Percentiles rank a stretch among this genome's conserved stretches.
phyloP scores from a whole-genome alignment of 2,797 vertebrate genomes.

The Pterois miles region DNA sequence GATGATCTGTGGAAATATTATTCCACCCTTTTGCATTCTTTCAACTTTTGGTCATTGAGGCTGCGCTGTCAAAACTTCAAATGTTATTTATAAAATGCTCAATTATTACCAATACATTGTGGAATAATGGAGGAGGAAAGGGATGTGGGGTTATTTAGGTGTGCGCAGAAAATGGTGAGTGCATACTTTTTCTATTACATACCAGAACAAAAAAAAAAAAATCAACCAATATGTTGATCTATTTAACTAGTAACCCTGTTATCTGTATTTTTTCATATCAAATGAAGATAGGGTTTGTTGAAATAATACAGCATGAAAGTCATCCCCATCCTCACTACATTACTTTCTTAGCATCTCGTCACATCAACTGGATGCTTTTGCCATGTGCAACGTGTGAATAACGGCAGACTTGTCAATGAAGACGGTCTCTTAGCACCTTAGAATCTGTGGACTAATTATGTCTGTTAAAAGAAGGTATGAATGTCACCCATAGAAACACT shows the following conservation, averaged over 20 bases:
- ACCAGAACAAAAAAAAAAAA: not conserved
- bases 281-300: slow-evolving; percentile 1
- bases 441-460: slow-evolving; percentile 83
- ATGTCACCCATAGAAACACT: slow-evolving; percentile 84
- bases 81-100: not conserved
- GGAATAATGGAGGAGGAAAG: not conserved
- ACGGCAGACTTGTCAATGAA: slow-evolving; percentile 58
- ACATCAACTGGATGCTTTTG: slow-evolving; percentile 56
- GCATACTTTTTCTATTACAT: not conserved
- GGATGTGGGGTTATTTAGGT: not conserved
- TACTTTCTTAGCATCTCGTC: slow-evolving; percentile 49
- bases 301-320: slow-evolving; percentile 20
- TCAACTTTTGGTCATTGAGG: not conserved
- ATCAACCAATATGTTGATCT: not conserved
- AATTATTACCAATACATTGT: slow-evolving; percentile 12
- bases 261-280: not conserved
- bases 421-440: slow-evolving; percentile 69
- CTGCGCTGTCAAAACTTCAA: slow-evolving; percentile 1
- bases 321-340: not conserved
- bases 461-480: slow-evolving; percentile 79
- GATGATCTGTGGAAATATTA: not conserved
- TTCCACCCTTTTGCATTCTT: not conserved
- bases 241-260: not conserved
- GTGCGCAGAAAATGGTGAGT: not conserved
- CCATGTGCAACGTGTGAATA: slow-evolving; percentile 57